These are phyloP conservation scores for Listronotus bonariensis DNA, from an alignment of 1,140 invertebrate genomes.

Conservation along the genomic window DNA sequence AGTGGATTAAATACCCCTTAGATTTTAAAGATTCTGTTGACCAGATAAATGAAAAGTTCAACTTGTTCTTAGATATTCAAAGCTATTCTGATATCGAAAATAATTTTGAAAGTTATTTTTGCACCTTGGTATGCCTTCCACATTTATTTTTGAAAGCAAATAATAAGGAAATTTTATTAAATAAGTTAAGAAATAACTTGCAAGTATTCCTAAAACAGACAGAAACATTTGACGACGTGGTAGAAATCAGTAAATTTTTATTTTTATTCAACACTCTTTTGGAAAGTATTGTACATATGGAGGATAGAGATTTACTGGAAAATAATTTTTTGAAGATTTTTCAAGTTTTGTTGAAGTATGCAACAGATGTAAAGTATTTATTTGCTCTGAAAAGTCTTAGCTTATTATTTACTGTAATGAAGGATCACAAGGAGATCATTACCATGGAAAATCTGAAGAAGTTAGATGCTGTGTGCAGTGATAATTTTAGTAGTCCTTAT, in stretches of 20 bases:
- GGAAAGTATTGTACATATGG: conserved; percentile 64
- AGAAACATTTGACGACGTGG: conserved; percentile 26
- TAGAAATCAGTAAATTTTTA: conserved; percentile 52
- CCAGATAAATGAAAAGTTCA: conserved; percentile 54
- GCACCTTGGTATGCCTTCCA: conserved; percentile 64
- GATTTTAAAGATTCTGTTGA: conserved; percentile 60
- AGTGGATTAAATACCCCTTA: conserved; percentile 69
- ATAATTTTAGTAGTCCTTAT: conserved; percentile 67
- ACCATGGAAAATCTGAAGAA: conserved; percentile 58
- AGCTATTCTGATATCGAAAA: conserved; percentile 5
- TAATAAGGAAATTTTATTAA: conserved; percentile 36
- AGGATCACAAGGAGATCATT: conserved; percentile 57
- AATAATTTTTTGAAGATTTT: conserved; percentile 33
- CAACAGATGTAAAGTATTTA: conserved; percentile 25
- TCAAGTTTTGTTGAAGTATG: conserved; percentile 37
- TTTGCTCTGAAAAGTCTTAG: conserved; percentile 55
- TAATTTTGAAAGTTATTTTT: conserved; percentile 56
- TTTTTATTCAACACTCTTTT: conserved; percentile 61
- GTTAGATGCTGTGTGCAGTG: conserved; percentile 60
- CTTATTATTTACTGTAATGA: conserved; percentile 56
- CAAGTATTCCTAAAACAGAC: conserved; percentile 31
- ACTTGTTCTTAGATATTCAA: conserved; percentile 13
- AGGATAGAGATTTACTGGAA: conserved; percentile 46
- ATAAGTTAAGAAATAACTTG: conserved; percentile 49
- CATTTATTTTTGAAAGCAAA: conserved; percentile 58